Evolutionary conservation across 2,797 vertebrate genomes (phyloP).

Genomic region (Centroberyx gerrardi): DNA sequence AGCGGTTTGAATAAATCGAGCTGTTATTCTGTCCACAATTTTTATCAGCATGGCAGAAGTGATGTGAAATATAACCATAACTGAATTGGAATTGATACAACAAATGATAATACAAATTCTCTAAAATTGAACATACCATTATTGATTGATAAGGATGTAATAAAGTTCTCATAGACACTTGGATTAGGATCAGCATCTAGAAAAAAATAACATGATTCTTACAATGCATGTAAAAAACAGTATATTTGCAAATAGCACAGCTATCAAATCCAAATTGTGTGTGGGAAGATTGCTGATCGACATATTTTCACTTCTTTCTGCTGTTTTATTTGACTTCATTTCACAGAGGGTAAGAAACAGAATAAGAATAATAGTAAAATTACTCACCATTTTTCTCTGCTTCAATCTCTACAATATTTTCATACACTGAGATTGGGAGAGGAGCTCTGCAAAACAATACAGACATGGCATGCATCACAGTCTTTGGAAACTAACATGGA

Average conservation of each 20-base stretch:
- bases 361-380: neutral
- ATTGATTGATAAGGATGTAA: neutral
- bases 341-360: neutral
- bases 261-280: neutral
- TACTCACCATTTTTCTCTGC: neutral
- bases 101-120: neutral
- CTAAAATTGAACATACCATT: slow-evolving; percentile 30
- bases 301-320: neutral
- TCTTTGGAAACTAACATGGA: neutral
- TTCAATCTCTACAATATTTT: slow-evolving; percentile 19
- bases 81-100: neutral
- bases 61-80: neutral
- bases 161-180: slow-evolving; percentile 61
- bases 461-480: neutral
- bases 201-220: slow-evolving; percentile 7
- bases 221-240: fast-evolving
- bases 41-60: neutral
- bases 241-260: neutral
- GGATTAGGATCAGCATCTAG: slow-evolving; percentile 3
- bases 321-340: neutral
- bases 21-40: neutral
- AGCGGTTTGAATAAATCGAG: neutral
- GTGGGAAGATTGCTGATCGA: neutral
- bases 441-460: slow-evolving; percentile 46
- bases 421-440: slow-evolving; percentile 28